Conservation (phyloP, 2,888 invertebrate species). For the Oscheius onirici region DNA sequence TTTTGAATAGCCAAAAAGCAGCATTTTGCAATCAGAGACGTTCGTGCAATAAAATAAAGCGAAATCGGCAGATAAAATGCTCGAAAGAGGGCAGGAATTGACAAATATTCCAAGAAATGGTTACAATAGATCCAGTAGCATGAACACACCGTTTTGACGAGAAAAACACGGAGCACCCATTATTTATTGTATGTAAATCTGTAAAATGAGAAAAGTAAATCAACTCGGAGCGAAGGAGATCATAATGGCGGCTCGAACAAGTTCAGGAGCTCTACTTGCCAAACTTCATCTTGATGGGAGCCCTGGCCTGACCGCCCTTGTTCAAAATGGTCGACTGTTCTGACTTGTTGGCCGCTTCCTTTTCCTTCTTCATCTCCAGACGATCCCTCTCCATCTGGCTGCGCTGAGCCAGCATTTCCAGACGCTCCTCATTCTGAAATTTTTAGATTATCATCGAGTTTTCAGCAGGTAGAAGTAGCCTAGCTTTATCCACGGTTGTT, state of each 20-base stretch:
- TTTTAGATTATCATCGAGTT: neutral
- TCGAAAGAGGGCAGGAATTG: no score
- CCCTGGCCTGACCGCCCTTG: conserved; percentile 62
- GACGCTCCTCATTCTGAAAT: conserved; percentile 68
- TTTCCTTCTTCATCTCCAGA: conserved; percentile 56
- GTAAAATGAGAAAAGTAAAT: no score
- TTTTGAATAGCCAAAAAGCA: no score
- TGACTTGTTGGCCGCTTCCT: conserved; percentile 52
- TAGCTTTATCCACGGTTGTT: conserved; percentile 3
- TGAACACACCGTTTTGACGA: neutral
- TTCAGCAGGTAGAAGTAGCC: neutral
- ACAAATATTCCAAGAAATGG: no score
- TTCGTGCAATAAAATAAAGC: no score
- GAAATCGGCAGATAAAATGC: no score
- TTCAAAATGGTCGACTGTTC: conserved; percentile 69
- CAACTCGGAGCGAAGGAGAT: no score
- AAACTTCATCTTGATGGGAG: conserved; percentile 65
- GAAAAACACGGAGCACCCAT: neutral
- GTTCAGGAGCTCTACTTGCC: conserved; percentile 41
- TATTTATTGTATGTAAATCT: neutral
- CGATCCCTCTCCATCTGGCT: conserved; percentile 64
- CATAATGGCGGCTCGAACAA: no score
- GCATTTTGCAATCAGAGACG: no score
- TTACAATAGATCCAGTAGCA: no score
- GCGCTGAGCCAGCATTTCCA: conserved; percentile 67